Percentiles rank a stretch among this genome's conserved stretches.
phyloP scores from a whole-genome alignment of 2,113 vertebrate species.

The Eubucco bourcierii region DNA sequence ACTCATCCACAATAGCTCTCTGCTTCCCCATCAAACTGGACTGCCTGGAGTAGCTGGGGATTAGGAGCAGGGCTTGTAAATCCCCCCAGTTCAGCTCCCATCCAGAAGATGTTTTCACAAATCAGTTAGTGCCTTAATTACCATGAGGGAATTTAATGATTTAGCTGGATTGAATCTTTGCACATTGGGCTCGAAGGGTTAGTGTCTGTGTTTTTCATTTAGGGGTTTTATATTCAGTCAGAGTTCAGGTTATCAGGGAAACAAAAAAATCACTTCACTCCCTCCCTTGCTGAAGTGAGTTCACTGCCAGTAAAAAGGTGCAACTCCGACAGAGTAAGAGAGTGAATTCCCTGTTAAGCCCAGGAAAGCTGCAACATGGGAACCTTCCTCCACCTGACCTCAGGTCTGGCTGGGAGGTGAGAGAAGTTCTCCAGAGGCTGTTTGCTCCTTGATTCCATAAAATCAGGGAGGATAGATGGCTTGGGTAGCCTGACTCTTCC shows the following conservation, averaged over 20 bases:
- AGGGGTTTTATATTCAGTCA: conserved; percentile 32
- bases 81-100: neutral
- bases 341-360: neutral
- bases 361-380: neutral
- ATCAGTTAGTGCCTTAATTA: conserved; percentile 67
- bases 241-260: conserved; percentile 24
- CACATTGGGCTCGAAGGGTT: neutral
- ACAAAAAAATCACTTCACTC: conserved; percentile 28
- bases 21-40: neutral
- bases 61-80: conserved; percentile 32
- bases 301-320: neutral
- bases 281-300: neutral
- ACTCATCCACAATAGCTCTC: neutral
- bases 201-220: neutral
- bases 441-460: neutral
- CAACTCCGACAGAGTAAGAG: neutral
- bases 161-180: neutral
- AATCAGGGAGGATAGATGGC: too few relatives aligned
- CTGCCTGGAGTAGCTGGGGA: conserved; percentile 22
- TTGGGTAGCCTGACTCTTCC: too few relatives aligned
- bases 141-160: neutral
- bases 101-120: conserved; percentile 39
- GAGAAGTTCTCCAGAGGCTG: neutral
- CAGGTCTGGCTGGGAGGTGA: neutral
- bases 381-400: neutral